These are phyloP conservation scores for Acrobeloides nanus DNA, from an alignment of 2,888 invertebrate genomes.

Conservation along the genomic window DNA sequence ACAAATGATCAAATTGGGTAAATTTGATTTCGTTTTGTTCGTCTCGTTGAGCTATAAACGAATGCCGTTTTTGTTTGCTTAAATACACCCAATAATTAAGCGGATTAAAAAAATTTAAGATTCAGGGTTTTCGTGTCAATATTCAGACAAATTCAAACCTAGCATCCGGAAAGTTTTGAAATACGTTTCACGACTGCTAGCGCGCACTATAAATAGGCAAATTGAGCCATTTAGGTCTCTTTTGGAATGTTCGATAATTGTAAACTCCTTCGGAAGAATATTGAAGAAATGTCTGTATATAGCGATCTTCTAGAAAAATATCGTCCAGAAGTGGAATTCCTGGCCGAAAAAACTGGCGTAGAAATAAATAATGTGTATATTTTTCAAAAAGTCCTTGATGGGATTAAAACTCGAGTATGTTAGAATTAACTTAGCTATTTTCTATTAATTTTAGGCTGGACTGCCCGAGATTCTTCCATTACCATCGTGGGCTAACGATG, in stretches of 20 bases:
- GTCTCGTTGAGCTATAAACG: no score
- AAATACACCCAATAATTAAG: no score
- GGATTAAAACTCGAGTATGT: conserved; percentile 25
- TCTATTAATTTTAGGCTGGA: neutral
- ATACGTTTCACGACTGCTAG: no score
- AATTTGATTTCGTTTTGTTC: no score
- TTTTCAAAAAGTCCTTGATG: conserved; percentile 24
- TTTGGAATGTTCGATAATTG: conserved; percentile 18
- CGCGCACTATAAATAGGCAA: no score
- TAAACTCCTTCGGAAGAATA: neutral
- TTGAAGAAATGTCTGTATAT: conserved; percentile 1
- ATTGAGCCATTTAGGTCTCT: conserved; percentile 33
- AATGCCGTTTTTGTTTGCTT: no score
- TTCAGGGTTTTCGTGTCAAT: no score
- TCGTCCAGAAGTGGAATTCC: neutral
- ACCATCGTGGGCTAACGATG: conserved; percentile 28
- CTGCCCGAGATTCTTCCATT: conserved; percentile 21
- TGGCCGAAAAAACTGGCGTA: conserved; percentile 11
- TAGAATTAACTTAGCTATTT: neutral
- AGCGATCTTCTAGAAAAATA: conserved; percentile 2
- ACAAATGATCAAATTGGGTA: no score
- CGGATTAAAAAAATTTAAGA: no score
- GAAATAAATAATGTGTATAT: conserved; percentile 11
- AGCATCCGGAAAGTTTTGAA: no score
- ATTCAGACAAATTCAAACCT: no score